These are phyloP conservation scores for Cichlasoma orientale DNA, from an alignment of 2,797 vertebrate species.

Conservation along the genomic window DNA sequence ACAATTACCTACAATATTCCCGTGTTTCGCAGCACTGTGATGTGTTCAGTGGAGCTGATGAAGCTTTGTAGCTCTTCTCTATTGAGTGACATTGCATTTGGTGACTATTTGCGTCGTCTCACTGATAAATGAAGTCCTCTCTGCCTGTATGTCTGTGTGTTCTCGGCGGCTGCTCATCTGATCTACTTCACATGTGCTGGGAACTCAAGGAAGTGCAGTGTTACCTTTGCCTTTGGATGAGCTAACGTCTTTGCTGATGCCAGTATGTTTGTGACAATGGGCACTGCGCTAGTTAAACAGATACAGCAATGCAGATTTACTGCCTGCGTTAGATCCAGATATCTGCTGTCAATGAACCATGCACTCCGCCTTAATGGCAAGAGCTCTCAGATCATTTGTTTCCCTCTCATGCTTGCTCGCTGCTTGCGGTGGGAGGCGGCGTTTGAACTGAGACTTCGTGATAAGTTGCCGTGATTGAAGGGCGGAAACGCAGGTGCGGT, in stretches of 20 bases:
- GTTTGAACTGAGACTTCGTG: slow-evolving; percentile 48
- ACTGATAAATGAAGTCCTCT: no score
- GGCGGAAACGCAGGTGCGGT: slow-evolving; percentile 62
- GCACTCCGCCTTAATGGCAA: background rate
- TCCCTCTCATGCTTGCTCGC: slow-evolving; percentile 27
- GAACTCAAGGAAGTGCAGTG: background rate
- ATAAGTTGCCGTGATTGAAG: slow-evolving; percentile 72
- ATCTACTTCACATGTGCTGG: background rate
- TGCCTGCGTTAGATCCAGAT: background rate
- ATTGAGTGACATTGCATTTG: slow-evolving; percentile 9
- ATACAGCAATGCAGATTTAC: background rate
- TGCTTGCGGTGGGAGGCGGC: slow-evolving; percentile 19
- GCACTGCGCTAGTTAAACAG: background rate
- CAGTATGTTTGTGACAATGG: background rate
- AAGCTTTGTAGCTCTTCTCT: slow-evolving; percentile 1
- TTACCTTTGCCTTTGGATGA: background rate
- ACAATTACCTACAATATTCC: background rate
- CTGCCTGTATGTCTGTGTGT: no score
- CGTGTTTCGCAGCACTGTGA: background rate
- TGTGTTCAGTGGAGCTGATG: background rate
- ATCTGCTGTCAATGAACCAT: slow-evolving; percentile 1
- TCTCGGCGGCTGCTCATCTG: no score
- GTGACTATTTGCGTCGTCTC: background rate
- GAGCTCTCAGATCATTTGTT: background rate
- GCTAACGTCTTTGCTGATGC: background rate